These are phyloP conservation scores for Oligia strigilis DNA, from an alignment of 2,888 invertebrate genomes.

Conservation along the genomic window DNA sequence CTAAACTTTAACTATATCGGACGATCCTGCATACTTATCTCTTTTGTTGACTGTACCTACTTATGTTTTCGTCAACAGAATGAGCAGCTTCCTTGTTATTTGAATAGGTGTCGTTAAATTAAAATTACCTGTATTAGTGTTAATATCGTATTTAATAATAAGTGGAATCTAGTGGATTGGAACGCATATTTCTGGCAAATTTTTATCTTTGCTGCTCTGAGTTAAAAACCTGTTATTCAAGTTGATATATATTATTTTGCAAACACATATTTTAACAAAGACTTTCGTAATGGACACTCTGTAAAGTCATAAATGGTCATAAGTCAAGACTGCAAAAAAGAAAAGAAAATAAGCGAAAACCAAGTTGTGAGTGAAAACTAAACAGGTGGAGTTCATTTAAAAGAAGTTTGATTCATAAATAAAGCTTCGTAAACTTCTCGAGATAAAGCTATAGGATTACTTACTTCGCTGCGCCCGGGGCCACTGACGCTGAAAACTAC, in stretches of 20 bases:
- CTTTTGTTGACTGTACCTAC: background rate
- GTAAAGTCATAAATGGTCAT: background rate
- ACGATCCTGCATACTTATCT: too few relatives aligned
- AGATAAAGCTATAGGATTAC: constrained; percentile 43
- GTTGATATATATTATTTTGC: background rate
- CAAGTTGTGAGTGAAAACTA: constrained; percentile 21
- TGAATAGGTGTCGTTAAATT: constrained; percentile 41
- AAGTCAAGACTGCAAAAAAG: background rate
- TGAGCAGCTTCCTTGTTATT: constrained; percentile 23
- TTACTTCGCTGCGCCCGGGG: constrained; percentile 16
- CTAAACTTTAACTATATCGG: too few relatives aligned
- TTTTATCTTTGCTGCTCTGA: background rate
- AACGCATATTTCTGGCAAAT: background rate
- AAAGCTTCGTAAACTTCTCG: constrained; percentile 18
- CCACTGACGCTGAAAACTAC: constrained; percentile 23
- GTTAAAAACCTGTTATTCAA: background rate
- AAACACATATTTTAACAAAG: too few relatives aligned
- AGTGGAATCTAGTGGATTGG: background rate
- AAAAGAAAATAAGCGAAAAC: background rate
- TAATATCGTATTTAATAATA: constrained; percentile 7
- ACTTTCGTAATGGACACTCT: background rate
- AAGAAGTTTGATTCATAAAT: constrained; percentile 45
- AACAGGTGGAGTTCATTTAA: constrained; percentile 32
- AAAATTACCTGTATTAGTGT: constrained; percentile 9
- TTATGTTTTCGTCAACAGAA: constrained; percentile 40